Evolutionary conservation across 2,113 vertebrate species (phyloP), one percentile per base, ranked within the genome.

Genomic region (cattle (Bos taurus)): DNA sequence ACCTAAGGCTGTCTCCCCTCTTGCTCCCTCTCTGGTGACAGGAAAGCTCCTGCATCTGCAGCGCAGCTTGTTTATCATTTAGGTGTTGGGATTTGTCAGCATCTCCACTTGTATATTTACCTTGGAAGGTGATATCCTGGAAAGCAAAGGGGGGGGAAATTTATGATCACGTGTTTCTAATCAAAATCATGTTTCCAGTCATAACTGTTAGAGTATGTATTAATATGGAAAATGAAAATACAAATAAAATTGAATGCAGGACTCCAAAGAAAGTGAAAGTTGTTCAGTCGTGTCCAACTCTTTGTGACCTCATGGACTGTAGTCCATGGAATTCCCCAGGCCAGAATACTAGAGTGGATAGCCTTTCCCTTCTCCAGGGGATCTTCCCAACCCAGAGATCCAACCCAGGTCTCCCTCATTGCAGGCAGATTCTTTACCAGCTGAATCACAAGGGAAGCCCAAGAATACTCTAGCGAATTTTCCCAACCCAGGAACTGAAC

Each of bases 1-100:
- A 13, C 9, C 78, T 23, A 0, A 0, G 4, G 50, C 19, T 0
- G 2, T 13, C 0, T 5, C 11, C 4, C 23, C 33, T 30, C 12
- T 1, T 0, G 3, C 11, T 36, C 46, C 48, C 88, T 71, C 26
- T 23, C 16, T 10, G 25, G 33, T 52, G 88, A 64, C n/a, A 9
- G 40, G 52, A 43, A 5, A 50, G 19, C 25, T 50, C 7, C 1
- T 1, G 21, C 1, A 48, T 8, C 7, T 28, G 15, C 21, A 21
- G 7, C 0, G 4, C 1, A 48, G 12, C 0, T 0, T 8, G 21
- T 74, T 52, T 40, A 30, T 80, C 26, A 74, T 59, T 67, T 59
- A 50, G 1, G 12, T 7, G 33, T 36, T 43, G 11, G 23, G 12
- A 43, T 19, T 26, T 36, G 6, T 56, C 23, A 80, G 2, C 46